Conservation (phyloP, 2,113 vertebrate genomes). For the Tachysurus fulvidraco region DNA sequence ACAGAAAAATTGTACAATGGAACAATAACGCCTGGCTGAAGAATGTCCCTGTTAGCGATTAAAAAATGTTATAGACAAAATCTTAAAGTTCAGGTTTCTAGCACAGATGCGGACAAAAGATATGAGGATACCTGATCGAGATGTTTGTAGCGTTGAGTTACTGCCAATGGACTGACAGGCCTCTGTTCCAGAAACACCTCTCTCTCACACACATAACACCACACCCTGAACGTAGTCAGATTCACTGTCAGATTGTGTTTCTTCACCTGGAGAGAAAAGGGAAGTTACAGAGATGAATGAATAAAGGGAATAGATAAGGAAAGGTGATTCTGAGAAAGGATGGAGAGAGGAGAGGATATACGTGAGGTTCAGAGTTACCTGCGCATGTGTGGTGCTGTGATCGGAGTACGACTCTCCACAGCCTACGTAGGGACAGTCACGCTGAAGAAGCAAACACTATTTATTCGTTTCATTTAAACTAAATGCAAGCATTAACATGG, state of each 20-base stretch:
- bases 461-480: not conserved
- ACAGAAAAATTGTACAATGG: not conserved
- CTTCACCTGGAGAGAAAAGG: constrained; percentile 71
- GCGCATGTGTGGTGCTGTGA: constrained; percentile 94
- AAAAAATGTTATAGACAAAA: not conserved
- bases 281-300: not conserved
- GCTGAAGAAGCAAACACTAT: constrained; percentile 66
- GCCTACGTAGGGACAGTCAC: constrained; percentile 88
- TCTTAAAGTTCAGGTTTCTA: not conserved
- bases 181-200: constrained; percentile 91
- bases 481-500: not conserved
- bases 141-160: constrained; percentile 67
- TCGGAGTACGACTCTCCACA: constrained; percentile 94
- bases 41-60: not conserved
- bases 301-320: not conserved
- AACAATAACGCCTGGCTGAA: not conserved
- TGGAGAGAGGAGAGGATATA: not conserved
- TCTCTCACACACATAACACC: constrained; percentile 94
- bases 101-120: too few relatives aligned
- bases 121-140: constrained; percentile 75
- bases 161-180: constrained; percentile 61
- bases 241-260: constrained; percentile 97
- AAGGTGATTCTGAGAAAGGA: not conserved
- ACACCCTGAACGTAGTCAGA: constrained; percentile 92
- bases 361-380: constrained; percentile 74